A percentile compares a stretch with the other conserved stretches of the same genome.
Conservation (phyloP, 2,888 invertebrate genomes). For the Heteropelma amictum region DNA sequence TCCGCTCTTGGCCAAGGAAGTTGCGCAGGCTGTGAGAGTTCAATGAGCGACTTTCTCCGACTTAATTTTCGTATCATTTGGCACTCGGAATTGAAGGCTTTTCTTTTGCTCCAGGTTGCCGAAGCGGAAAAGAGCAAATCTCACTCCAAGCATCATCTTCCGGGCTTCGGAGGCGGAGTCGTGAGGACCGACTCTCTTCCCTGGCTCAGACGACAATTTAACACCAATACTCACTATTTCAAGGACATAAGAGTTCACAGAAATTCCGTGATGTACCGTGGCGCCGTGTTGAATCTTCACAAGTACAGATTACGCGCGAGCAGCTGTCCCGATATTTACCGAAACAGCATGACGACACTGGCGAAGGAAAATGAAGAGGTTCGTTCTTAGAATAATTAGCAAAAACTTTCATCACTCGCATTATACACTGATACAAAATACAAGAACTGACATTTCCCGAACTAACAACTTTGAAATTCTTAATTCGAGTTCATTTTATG, state of each 20-base stretch:
- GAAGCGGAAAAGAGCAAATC: constrained; percentile 68
- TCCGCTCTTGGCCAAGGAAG: constrained; percentile 67
- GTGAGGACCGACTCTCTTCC: constrained; percentile 76
- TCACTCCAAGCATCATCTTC: constrained; percentile 67
- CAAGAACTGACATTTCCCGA: not conserved
- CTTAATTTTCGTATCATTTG: not conserved
- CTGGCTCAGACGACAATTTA: constrained; percentile 80
- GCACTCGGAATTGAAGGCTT: not conserved
- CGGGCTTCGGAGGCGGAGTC: constrained; percentile 63
- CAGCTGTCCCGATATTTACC: constrained; percentile 94
- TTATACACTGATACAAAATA: not conserved
- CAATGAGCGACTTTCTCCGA: too few species aligned
- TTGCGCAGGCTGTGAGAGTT: constrained; percentile 66
- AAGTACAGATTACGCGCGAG: constrained; percentile 90
- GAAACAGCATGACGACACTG: constrained; percentile 93
- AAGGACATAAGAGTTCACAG: constrained; percentile 86
- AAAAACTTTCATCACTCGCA: not conserved
- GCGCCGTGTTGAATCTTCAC: constrained; percentile 90
- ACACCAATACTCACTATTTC: constrained; percentile 84
- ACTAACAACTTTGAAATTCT: not conserved
- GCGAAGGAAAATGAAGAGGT: constrained; percentile 88
- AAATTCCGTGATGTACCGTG: constrained; percentile 91
- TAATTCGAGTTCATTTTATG: not conserved
- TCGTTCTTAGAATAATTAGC: not conserved
- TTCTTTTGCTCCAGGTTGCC: too few species aligned